Base-by-base conservation (phyloP, 2,888 invertebrate species). In the Dryomyza anilis region DNA sequence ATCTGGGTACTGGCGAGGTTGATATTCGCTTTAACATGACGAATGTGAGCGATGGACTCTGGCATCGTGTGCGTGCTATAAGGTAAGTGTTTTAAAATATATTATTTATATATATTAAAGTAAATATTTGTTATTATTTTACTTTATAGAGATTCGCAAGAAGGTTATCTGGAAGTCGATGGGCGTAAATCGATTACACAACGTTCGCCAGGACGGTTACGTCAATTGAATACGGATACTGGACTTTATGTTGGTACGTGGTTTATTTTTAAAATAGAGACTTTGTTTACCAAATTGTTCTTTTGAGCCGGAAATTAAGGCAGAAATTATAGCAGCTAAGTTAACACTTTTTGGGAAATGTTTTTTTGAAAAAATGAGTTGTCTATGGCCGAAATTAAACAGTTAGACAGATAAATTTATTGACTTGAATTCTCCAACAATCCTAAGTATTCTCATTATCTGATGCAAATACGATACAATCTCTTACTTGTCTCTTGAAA, bases 101-200 rank as follows among this genome's bases (percentile, higher is more conserved):
- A 27, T n/a, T n/a, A 5, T 29, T 25, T 52, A 27, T 8, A 36
- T 21, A 55, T 19, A 5, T n/a, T n/a, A n/a, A n/a, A n/a, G n/a
- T n/a, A n/a, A n/a, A n/a, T n/a, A n/a, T n/a, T n/a, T n/a, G 1
- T 14, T 1, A 16, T 55, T 33, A 3, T n/a, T 30, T 29, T 30
- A 2, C 16, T 43, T 2, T 8, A 27, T 50, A 95, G 95, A 80
- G 92, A 93, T 79, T 89, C 92, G 72, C 93, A 93, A 83, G 91
- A 93, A 71, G 95, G 95, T 8, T 90, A 92, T 27, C 84, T 97
- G 60, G 91, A 93, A 74, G 92, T 97, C n/a, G 96, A 97, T 83
- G 93, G 93, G 52, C 89, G 92, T 60, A 91, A 92, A 59, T 90
- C 92, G 5, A 87, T 91, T 27, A 91, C 92, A 1, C 90, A 91